Evolutionary conservation across 2,888 invertebrate genomes (phyloP).

Genomic region (Tineola bisselliella): DNA sequence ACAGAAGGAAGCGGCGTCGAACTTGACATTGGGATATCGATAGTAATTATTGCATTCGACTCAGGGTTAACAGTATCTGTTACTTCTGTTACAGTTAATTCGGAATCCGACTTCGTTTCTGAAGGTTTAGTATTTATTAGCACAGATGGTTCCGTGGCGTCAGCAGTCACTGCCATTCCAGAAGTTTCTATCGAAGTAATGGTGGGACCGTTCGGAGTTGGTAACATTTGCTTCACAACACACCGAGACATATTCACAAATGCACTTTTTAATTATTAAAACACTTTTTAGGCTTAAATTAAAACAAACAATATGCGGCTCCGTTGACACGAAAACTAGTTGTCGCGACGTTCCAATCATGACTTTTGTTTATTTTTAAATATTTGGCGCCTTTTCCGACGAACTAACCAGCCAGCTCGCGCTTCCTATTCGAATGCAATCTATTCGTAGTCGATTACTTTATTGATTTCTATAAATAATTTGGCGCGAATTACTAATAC

Average conservation of each 20-base stretch:
- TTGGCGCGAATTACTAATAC: background rate
- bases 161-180: background rate
- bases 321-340: conserved; percentile 18
- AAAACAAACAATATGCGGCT: background rate
- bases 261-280: background rate
- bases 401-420: background rate
- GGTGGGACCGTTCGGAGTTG: background rate
- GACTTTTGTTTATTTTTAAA: conserved; percentile 64
- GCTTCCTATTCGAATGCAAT: conserved; percentile 1
- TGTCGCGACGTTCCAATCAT: conserved; percentile 58
- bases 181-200: background rate
- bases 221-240: conserved; percentile 45
- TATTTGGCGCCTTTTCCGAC: conserved; percentile 56
- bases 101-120: background rate
- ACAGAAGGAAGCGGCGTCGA: background rate
- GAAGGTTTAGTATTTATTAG: background rate
- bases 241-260: conserved; percentile 46
- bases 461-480: background rate
- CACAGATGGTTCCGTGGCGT: background rate
- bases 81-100: background rate
- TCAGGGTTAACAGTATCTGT: background rate
- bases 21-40: background rate
- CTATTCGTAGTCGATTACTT: background rate
- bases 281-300: background rate
- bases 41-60: background rate